These are phyloP conservation scores for Phengaris alcon DNA, from an alignment of 2,888 invertebrate genomes.

Conservation along the genomic window DNA sequence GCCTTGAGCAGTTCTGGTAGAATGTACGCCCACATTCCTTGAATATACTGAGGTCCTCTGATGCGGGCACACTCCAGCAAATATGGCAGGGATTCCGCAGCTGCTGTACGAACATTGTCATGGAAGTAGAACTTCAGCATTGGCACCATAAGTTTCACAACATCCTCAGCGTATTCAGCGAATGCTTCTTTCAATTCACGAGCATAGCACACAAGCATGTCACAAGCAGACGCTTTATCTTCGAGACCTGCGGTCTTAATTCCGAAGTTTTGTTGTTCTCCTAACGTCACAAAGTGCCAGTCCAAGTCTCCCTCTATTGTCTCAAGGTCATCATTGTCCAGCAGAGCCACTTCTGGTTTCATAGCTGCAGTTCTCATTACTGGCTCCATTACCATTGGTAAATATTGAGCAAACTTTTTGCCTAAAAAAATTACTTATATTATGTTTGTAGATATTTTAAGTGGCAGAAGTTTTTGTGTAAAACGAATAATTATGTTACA, in stretches of 20 bases:
- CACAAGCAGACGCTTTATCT: slow-evolving; percentile 97
- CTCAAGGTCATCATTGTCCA: slow-evolving; percentile 92
- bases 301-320: slow-evolving; percentile 91
- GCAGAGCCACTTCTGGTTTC: slow-evolving; percentile 94
- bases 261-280: slow-evolving; percentile 96
- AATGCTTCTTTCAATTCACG: slow-evolving; percentile 92
- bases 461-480: not conserved
- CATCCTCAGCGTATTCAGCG: slow-evolving; percentile 80
- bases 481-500: too few relatives aligned
- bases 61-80: slow-evolving; percentile 92
- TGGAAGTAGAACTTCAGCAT: slow-evolving; percentile 96
- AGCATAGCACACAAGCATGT: slow-evolving; percentile 97
- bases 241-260: slow-evolving; percentile 94
- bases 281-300: slow-evolving; percentile 96
- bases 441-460: not conserved
- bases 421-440: slow-evolving; percentile 59
- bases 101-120: slow-evolving; percentile 94
- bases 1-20: slow-evolving; percentile 92
- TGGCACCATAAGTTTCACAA: slow-evolving; percentile 91
- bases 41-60: slow-evolving; percentile 84
- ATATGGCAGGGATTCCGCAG: slow-evolving; percentile 93
- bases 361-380: slow-evolving; percentile 94
- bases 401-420: slow-evolving; percentile 92
- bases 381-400: slow-evolving; percentile 97
- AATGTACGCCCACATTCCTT: slow-evolving; percentile 92